phyloP scores from a whole-genome alignment of 2,797 vertebrate genomes.

The Lagorchestes hirsutus region DNA sequence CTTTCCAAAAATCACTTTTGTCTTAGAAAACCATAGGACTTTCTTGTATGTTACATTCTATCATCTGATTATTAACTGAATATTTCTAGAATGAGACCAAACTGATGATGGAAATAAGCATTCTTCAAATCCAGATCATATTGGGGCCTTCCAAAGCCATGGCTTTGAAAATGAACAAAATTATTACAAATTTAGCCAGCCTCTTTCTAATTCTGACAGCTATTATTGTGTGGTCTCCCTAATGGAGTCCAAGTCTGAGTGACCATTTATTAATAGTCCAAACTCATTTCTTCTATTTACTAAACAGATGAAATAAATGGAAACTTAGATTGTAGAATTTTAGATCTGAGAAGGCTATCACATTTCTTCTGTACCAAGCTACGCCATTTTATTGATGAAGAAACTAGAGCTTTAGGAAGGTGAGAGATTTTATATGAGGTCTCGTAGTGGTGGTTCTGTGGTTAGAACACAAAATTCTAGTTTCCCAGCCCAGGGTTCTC shows the following conservation, averaged over 20 bases:
- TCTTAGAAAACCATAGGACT: neutral
- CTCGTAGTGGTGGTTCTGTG: neutral
- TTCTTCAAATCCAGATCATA: neutral
- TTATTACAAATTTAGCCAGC: neutral
- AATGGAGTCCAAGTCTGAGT: neutral
- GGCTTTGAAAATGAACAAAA: neutral
- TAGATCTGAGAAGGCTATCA: neutral
- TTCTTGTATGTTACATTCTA: neutral
- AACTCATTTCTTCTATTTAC: neutral
- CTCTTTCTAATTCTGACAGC: neutral
- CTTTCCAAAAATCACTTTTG: neutral
- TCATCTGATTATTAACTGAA: neutral
- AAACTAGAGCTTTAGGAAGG: neutral
- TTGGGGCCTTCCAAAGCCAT: neutral
- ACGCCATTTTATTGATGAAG: neutral
- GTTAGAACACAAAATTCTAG: neutral
- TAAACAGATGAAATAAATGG: neutral
- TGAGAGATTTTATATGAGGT: neutral
- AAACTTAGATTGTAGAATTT: neutral
- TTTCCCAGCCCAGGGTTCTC: neutral
- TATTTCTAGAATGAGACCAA: conserved; percentile 3
- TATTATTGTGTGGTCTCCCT: neutral
- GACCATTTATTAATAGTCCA: neutral
- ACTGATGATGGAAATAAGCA: neutral
- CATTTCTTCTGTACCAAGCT: neutral